Conservation (phyloP, 2,888 invertebrate genomes). For the Chloroclystis v-ata region DNA sequence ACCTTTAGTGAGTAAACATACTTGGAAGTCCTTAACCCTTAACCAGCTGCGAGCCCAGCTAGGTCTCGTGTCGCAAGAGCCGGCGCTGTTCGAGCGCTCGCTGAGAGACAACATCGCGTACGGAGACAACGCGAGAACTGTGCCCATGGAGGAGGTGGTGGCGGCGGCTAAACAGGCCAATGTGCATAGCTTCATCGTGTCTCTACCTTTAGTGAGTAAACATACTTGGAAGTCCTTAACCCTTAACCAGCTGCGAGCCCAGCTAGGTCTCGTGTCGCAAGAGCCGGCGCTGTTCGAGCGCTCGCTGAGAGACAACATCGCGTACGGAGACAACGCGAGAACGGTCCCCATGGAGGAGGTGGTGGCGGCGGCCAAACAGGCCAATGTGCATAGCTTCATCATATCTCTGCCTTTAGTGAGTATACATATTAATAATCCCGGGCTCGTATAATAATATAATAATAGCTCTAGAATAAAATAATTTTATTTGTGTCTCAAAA, state of each 20-base stretch:
- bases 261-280: constrained; percentile 89
- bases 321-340: constrained; percentile 86
- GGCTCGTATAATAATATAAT: no score
- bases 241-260: constrained; percentile 81
- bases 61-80: constrained; percentile 91
- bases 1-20: constrained; percentile 74
- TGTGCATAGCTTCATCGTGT: constrained; percentile 85
- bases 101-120: constrained; percentile 92
- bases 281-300: constrained; percentile 90
- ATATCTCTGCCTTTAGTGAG: constrained; percentile 81
- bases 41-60: constrained; percentile 82
- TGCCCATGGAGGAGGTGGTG: constrained; percentile 83
- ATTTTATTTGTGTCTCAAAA: no score
- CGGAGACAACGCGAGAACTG: constrained; percentile 82
- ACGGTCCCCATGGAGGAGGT: constrained; percentile 82
- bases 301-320: constrained; percentile 89
- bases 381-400: constrained; percentile 88
- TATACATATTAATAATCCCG: not conserved
- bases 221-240: constrained; percentile 59
- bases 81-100: constrained; percentile 87
- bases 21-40: constrained; percentile 71
- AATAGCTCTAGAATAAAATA: no score
- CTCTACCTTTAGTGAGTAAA: constrained; percentile 79
- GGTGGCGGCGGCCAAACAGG: constrained; percentile 82
- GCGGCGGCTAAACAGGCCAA: constrained; percentile 85